Evolutionary conservation across 2,888 invertebrate species (phyloP).

Genomic region (Agrilus biguttatus): DNA sequence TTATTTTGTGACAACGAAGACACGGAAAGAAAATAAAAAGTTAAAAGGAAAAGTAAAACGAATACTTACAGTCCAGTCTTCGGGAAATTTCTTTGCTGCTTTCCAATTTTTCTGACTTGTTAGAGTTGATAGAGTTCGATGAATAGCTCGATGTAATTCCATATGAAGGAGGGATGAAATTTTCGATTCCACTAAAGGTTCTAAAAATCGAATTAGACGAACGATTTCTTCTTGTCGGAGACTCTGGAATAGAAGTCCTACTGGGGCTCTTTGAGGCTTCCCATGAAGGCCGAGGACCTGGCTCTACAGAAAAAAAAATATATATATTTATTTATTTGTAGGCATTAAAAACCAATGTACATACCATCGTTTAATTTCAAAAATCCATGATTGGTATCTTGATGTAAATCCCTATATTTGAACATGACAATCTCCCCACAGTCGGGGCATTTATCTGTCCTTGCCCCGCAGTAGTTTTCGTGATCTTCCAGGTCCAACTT

Average conservation of each 20-base stretch:
- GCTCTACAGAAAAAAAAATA: conserved; percentile 27
- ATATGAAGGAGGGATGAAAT: conserved; percentile 5
- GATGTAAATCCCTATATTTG: conserved; percentile 47
- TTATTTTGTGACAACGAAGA: background rate
- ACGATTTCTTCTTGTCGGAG: conserved; percentile 2
- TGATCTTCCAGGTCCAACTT: conserved; percentile 45
- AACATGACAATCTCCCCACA: conserved; percentile 57
- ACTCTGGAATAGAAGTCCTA: conserved; percentile 4
- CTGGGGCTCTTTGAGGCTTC: conserved; percentile 19
- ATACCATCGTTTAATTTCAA: conserved; percentile 44
- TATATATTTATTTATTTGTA: background rate
- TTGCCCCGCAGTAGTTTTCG: conserved; percentile 54
- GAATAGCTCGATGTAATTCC: conserved; percentile 2
- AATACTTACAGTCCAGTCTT: conserved; percentile 26
- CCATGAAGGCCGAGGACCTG: conserved; percentile 34
- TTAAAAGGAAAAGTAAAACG: conserved; percentile 1
- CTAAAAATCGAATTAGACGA: conserved; percentile 11
- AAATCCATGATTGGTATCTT: conserved; percentile 52
- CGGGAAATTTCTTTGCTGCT: conserved; percentile 28
- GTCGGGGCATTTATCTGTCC: conserved; percentile 52
- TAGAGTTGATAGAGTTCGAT: conserved; percentile 8
- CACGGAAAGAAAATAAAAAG: background rate
- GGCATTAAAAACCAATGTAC: too few relatives aligned
- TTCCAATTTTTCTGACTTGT: conserved; percentile 29
- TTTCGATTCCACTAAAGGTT: conserved; percentile 12